Conservation (phyloP, 2,888 invertebrate species). For the Phasia obesa region DNA sequence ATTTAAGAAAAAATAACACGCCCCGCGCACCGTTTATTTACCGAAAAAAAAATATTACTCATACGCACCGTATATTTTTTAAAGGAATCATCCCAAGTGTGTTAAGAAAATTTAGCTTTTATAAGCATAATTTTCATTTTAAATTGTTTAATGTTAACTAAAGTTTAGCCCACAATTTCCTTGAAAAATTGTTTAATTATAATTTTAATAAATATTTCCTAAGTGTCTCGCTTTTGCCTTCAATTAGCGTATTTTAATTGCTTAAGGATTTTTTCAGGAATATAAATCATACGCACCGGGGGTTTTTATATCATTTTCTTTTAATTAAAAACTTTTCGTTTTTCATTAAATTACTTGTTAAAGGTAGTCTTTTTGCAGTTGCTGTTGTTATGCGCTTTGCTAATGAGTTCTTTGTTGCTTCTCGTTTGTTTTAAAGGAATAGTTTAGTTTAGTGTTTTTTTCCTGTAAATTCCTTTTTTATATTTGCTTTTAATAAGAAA, state of each 20-base stretch:
- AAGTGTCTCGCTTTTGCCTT: not conserved
- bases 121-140: too few species aligned
- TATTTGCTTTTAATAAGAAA: too few species aligned
- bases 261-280: not conserved
- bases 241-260: too few species aligned
- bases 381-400: too few species aligned
- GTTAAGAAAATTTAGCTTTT: not conserved
- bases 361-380: not conserved
- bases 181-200: not conserved
- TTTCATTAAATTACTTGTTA: not conserved
- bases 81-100: not conserved
- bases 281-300: not conserved
- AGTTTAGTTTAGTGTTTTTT: not conserved
- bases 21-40: not conserved
- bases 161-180: too few species aligned
- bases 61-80: conserved; percentile 26
- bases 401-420: not conserved
- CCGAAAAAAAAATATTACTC: conserved; percentile 44
- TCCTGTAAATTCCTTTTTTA: not conserved
- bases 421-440: not conserved
- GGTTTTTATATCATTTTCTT: not conserved
- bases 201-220: not conserved
- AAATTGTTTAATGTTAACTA: too few species aligned
- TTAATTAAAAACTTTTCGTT: not conserved
- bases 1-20: not conserved